Percentiles rank a stretch among this genome's conserved stretches.
Conservation (phyloP, 2,888 invertebrate genomes). For the Rhopalosiphum nymphaeae region DNA sequence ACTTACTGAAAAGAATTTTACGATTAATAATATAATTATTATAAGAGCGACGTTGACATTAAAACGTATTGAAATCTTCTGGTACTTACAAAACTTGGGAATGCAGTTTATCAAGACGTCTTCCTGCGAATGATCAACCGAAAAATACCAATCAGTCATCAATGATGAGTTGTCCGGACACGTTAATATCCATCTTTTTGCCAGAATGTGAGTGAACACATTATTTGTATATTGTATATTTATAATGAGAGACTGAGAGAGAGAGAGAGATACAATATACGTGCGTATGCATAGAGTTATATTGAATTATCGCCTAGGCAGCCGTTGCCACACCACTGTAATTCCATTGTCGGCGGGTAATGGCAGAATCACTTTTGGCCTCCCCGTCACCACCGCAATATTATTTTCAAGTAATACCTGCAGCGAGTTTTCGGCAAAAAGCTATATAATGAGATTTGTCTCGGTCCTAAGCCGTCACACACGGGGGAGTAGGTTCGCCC, state of each 20-base stretch:
- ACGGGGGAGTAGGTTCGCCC: neutral
- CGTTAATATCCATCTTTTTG: neutral
- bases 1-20: neutral
- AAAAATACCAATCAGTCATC: neutral
- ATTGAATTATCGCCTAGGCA: conserved; percentile 43
- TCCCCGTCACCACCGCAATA: conserved; percentile 7
- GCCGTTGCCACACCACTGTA: neutral
- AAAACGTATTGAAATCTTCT: neutral
- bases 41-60: neutral
- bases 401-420: conserved; percentile 56
- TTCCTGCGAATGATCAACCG: neutral
- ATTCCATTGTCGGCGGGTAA: conserved; percentile 49
- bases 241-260: neutral
- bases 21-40: neutral
- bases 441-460: conserved; percentile 58
- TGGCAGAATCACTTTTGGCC: conserved; percentile 50
- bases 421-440: conserved; percentile 48
- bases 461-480: conserved; percentile 52
- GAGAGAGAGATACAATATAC: neutral
- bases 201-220: neutral
- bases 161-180: neutral
- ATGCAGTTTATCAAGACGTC: neutral
- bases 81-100: neutral
- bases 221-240: neutral
- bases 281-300: neutral